phyloP scores from a whole-genome alignment of 2,888 invertebrate species.

The Trileptium ribeirensis region DNA sequence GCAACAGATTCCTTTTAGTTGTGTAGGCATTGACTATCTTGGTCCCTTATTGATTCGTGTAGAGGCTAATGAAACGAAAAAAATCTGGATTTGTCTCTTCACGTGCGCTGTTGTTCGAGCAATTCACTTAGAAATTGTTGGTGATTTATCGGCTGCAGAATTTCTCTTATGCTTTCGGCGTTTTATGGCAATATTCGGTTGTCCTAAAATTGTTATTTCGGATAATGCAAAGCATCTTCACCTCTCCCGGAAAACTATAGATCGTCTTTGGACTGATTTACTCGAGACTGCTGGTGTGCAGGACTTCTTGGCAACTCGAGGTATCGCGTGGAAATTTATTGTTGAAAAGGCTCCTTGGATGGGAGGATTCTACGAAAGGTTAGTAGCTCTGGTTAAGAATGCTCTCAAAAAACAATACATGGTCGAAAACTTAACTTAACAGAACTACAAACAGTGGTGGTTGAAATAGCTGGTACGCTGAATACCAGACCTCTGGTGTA shows the following conservation, averaged over 20 bases:
- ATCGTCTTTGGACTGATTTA: background rate
- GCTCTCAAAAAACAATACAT: constrained; percentile 17
- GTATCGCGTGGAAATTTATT: constrained; percentile 22
- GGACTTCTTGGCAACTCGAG: background rate
- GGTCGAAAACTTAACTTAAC: background rate
- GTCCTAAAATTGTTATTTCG: background rate
- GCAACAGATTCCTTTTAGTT: background rate
- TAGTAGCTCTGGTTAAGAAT: constrained; percentile 6
- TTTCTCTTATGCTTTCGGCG: too few species aligned
- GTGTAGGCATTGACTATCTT: background rate
- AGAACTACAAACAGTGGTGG: constrained; percentile 12
- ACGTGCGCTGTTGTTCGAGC: background rate
- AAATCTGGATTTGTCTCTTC: constrained; percentile 12
- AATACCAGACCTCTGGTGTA: constrained; percentile 21
- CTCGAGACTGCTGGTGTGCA: background rate
- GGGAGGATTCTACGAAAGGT: constrained; percentile 21
- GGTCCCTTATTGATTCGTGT: background rate
- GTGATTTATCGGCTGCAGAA: background rate
- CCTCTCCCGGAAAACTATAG: background rate
- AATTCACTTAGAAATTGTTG: constrained; percentile 1
- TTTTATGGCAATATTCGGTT: too few species aligned
- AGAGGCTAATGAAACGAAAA: background rate
- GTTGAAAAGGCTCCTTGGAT: constrained; percentile 18
- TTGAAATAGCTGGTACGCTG: constrained; percentile 23
- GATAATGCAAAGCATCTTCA: background rate